A percentile compares a stretch with the other conserved stretches of the same genome.
Evolutionary conservation across 2,797 vertebrate species (phyloP).

Genomic region (Champsocephalus gunnari): DNA sequence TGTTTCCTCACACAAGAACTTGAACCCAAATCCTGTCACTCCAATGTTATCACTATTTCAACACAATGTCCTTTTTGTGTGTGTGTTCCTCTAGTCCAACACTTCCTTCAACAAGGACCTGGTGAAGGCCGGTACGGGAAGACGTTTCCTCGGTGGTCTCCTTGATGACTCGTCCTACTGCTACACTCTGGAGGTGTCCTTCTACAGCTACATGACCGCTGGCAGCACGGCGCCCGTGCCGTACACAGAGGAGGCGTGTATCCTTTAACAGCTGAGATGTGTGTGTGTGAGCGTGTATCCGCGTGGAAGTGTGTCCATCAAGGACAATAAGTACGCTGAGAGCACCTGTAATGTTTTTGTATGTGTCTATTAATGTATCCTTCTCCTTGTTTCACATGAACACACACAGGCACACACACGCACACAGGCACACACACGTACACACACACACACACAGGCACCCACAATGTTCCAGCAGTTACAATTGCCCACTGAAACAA

Average conservation of each 20-base stretch:
- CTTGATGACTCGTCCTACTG: conserved; percentile 95
- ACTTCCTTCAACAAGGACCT: conserved; percentile 95
- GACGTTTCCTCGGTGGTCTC: conserved; percentile 94
- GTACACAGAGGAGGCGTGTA: conserved; percentile 97
- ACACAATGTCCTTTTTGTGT: conserved; percentile 7
- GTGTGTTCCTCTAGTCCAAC: conserved; percentile 86
- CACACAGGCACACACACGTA: not conserved
- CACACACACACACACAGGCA: not conserved
- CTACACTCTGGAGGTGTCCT: conserved; percentile 98
- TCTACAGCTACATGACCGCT: conserved; percentile 93
- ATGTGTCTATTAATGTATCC: conserved; percentile 15
- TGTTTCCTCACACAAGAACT: conserved; percentile 13
- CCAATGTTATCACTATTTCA: not conserved
- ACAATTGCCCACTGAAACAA: conserved; percentile 44
- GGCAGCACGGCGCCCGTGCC: conserved; percentile 89
- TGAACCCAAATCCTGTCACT: conserved; percentile 1
- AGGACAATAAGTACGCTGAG: conserved; percentile 1
- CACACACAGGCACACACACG: conserved; percentile 1
- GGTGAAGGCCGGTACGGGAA: conserved; percentile 96
- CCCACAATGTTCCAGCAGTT: conserved; percentile 12
- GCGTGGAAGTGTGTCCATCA: not conserved
- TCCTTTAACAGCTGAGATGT: conserved; percentile 82
- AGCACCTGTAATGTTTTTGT: not conserved
- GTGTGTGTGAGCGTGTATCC: not conserved
- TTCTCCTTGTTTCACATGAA: conserved; percentile 14